A percentile compares a stretch with the other conserved stretches of the same genome.
phyloP scores from a whole-genome alignment of 2,888 invertebrate species.

The Omphaloscelis lunosa region DNA sequence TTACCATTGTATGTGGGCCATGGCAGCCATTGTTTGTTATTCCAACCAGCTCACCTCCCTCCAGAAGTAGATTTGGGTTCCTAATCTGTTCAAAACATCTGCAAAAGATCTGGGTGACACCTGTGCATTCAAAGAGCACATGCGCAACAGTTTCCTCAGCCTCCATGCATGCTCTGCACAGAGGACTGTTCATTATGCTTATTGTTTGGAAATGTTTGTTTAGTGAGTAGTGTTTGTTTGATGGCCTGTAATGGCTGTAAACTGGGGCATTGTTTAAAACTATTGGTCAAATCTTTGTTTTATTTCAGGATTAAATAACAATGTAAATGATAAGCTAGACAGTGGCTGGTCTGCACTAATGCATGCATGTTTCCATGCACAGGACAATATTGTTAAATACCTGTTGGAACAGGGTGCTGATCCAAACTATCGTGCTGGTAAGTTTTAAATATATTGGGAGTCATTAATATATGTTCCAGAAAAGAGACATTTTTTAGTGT shows the following conservation, averaged over 20 bases:
- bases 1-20: no score
- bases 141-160: no score
- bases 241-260: background rate
- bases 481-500: background rate
- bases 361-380: conserved; percentile 91
- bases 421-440: conserved; percentile 89
- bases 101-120: no score
- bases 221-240: background rate
- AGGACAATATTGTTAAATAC: conserved; percentile 87
- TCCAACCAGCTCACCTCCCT: no score
- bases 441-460: background rate
- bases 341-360: conserved; percentile 92
- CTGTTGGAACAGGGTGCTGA: conserved; percentile 91
- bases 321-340: conserved; percentile 83
- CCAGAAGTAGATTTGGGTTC: no score
- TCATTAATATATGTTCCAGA: background rate
- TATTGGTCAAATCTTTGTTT: background rate
- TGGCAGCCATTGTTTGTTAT: no score
- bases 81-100: no score
- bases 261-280: background rate
- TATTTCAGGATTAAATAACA: conserved; percentile 80
- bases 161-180: no score
- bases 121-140: no score
- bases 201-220: no score
- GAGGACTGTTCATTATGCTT: no score